Base-by-base conservation (phyloP, 1,140 invertebrate genomes). In the Eumaeus atala region DNA sequence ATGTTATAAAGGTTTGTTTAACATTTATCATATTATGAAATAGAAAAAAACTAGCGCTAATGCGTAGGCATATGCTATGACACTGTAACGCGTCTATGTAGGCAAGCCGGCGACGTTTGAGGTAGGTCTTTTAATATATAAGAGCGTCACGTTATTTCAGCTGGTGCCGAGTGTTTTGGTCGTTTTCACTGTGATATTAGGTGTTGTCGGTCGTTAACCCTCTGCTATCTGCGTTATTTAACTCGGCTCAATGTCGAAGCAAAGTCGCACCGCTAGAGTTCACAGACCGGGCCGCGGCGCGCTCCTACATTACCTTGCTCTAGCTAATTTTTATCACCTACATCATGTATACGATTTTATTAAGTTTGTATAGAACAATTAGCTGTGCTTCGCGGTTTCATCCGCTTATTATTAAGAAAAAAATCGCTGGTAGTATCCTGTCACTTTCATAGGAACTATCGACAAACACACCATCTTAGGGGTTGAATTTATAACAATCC, bases 231-330 rank as follows among this genome's bases (percentile, higher is more conserved):
- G 68, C 75, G 72, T 79, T 78, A 78, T 84, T 84, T 77, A 74
- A 77, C 73, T 71, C 73, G 72, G 67, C 77, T 72, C 78, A 84
- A 84, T 78, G 81, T 74, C 81, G 77, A 67, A 68, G 65, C 81
- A 84, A 84, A 81, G 81, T 84, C 81, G 77, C 77, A 74, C 69
- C 70, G 68, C 67, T 70, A 69, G 76, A 77, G 78, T 82, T 81
- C 81, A 80, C 61, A 76, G 81, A 80, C 81, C 81, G 59, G 55
- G 55, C 58, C 64, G 72, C 66, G 61, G 56, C 75, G 68, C 57
- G 70, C 70, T 74, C 66, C 60, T 72, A 69, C 60, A 57, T 60
- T 63, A 67, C 62, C 72, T 71, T 72, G 66, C 71, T 72, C 74
- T 66, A 71, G 69, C 74, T 70, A 72, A 72, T 66, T 77, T 74